A percentile compares a stretch with the other conserved stretches of the same genome.
phyloP scores from a whole-genome alignment of 1,140 invertebrate genomes.

The Pseudomyrmex dendroicus region DNA sequence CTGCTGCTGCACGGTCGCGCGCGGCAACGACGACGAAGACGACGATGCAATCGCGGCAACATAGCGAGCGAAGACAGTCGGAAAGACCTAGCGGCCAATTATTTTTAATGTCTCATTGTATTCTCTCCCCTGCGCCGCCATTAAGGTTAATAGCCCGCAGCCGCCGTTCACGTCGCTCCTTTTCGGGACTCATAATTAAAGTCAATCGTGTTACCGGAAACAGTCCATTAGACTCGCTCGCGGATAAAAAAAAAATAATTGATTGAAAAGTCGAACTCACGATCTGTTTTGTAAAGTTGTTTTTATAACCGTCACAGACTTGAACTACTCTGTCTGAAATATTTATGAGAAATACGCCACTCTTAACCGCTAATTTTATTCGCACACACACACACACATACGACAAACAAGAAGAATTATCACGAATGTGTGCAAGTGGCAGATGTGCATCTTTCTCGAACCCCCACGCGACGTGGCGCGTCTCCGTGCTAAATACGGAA shows the following conservation, averaged over 20 bases:
- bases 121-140: constrained; percentile 67
- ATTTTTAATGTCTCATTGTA: constrained; percentile 76
- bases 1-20: no score
- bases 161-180: constrained; percentile 52
- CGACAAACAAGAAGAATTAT: not conserved
- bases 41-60: constrained; percentile 34
- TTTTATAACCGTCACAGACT: no score
- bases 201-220: constrained; percentile 76
- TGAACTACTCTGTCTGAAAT: no score
- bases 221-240: constrained; percentile 67
- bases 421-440: not conserved
- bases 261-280: constrained; percentile 42
- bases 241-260: constrained; percentile 30
- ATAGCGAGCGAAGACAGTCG: constrained; percentile 40
- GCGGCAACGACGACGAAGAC: not conserved
- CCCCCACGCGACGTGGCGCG: constrained; percentile 7
- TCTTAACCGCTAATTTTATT: not conserved
- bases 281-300: not conserved
- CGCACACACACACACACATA: no score
- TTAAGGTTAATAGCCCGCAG: constrained; percentile 74
- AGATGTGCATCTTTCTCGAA: not conserved
- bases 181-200: constrained; percentile 67
- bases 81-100: constrained; percentile 64
- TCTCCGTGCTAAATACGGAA: constrained; percentile 62
- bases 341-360: not conserved